Evolutionary conservation across 2,797 vertebrate genomes (phyloP), one percentile per base, ranked within the genome.

Genomic region (Lithobates pipiens): DNA sequence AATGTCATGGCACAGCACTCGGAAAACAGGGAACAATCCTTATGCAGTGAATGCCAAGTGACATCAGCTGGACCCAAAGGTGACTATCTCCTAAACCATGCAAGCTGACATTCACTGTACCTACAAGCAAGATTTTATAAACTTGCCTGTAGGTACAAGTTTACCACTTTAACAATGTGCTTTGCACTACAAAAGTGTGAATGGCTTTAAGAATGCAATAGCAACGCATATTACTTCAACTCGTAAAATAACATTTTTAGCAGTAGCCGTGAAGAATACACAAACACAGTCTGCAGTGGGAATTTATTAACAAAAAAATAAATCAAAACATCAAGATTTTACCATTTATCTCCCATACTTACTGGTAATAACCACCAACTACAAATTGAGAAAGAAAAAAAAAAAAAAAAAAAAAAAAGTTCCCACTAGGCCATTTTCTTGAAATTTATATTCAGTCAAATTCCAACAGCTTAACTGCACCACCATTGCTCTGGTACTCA

Each of bases 251-350:
- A 39, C 0, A 7, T 39, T 39, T 39, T 9, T 25, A 65, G 3
- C n/a, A 9, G 23, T 65, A 25, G 36, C 36, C 5, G 8, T 6
- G 1, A 44, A 25, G 7, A 0, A 0, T 46, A 46, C 61, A 10
- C 16, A 61, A 23, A 83, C 75, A 68, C 36, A n/a, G 95, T 95
- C 96, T 97, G 96, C 97, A 99, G 98, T 96, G 97, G 98, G 96
- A 94, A 96, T 95, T 99, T 99, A 99, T 99, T 98, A 94, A 93
- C 90, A 90, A 90, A 92, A 9, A 39, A 94, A 96, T 94, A 39
- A 94, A 96, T 94, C 91, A 90, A 95, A 97, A 74, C 23, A 83
- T 87, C 85, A 92, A 91, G 91, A 91, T 95, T 92, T 93, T 91
- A 88, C 88, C 93, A 91, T 88, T 89, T 90, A 83, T 88, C 77